Conservation (phyloP, 2,888 invertebrate genomes). For the Biston stratarius region DNA sequence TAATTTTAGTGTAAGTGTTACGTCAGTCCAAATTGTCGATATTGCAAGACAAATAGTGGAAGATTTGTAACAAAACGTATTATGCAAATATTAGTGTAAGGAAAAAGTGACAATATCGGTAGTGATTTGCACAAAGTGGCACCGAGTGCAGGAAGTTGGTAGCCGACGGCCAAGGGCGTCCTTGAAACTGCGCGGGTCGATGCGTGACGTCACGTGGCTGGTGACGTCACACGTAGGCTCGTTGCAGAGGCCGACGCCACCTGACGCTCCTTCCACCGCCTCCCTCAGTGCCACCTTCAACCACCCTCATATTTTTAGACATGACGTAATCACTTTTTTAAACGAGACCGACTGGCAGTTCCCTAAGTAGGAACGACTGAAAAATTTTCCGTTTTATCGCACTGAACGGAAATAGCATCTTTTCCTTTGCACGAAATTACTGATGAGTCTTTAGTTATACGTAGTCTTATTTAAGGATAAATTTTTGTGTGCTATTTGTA, state of each 20-base stretch:
- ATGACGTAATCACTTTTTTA: conserved; percentile 76
- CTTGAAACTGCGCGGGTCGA: conserved; percentile 81
- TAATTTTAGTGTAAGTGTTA: conserved; percentile 20
- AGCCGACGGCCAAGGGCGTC: conserved; percentile 75
- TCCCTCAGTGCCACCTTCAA: conserved; percentile 61
- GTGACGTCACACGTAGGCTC: conserved; percentile 80
- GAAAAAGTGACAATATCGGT: conserved; percentile 22
- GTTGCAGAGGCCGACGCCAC: conserved; percentile 70
- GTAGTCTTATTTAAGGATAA: too few species aligned
- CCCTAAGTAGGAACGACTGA: conserved; percentile 27
- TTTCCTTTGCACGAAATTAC: neutral
- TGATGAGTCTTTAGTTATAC: too few species aligned
- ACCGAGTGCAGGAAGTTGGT: conserved; percentile 65
- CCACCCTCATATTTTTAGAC: conserved; percentile 80
- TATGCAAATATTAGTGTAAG: neutral
- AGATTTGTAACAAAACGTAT: neutral
- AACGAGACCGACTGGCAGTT: conserved; percentile 44
- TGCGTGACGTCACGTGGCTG: conserved; percentile 74
- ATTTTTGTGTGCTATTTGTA: too few species aligned
- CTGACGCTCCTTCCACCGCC: conserved; percentile 55
- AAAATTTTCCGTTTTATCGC: conserved; percentile 31
- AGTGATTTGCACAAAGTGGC: conserved; percentile 51
- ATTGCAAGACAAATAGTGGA: neutral
- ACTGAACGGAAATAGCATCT: conserved; percentile 6
- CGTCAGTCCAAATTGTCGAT: conserved; percentile 6